phyloP scores from a whole-genome alignment of 2,797 vertebrate species.

The Petrocephalus schoutedeni region DNA sequence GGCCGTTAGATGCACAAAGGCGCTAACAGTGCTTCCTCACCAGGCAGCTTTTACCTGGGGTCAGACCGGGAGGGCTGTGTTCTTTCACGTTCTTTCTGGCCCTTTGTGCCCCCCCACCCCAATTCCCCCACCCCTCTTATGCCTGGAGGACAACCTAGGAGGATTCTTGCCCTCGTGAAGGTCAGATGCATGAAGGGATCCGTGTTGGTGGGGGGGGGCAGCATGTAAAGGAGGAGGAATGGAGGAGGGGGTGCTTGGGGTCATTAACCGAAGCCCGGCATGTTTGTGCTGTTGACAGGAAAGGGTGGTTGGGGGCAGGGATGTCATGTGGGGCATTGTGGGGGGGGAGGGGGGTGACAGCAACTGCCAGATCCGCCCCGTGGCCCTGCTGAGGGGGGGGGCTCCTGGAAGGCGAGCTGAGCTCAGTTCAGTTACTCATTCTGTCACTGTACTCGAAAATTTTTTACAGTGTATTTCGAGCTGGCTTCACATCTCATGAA shows the following conservation, averaged over 20 bases:
- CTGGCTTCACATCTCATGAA: neutral
- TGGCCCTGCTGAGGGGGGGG: neutral
- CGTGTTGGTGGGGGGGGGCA: neutral
- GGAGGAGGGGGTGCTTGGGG: neutral
- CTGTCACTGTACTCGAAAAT: neutral
- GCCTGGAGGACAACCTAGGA: neutral
- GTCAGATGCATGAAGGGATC: slow-evolving; percentile 7
- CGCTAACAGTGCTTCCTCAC: neutral
- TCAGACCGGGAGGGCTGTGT: neutral
- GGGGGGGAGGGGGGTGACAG: neutral
- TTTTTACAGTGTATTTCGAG: neutral
- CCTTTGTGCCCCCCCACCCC: neutral
- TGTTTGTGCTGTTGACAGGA: neutral
- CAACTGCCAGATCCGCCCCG: neutral
- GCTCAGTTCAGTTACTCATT: neutral
- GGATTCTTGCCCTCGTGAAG: slow-evolving; percentile 4
- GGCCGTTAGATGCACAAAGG: neutral
- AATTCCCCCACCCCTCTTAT: neutral
- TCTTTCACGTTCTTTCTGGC: neutral
- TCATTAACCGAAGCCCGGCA: neutral
- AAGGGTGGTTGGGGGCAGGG: neutral
- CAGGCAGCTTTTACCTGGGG: neutral
- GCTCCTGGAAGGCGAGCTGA: neutral
- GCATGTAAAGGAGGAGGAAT: neutral
- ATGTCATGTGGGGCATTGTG: neutral